phyloP scores from a whole-genome alignment of 2,113 vertebrate genomes.

The Paedocypris sp. region DNA sequence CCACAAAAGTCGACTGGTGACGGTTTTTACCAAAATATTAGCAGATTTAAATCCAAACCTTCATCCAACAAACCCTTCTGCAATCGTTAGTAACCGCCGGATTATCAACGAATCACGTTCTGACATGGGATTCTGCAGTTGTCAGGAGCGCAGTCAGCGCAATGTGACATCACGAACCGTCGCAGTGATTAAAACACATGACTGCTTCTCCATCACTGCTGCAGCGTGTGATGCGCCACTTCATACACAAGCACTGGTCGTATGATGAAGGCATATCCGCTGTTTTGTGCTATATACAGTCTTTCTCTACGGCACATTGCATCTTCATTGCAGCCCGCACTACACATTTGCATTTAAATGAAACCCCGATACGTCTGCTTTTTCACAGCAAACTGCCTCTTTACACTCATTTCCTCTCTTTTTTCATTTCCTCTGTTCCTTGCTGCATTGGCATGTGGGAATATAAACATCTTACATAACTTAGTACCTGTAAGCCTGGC shows the following conservation, averaged over 20 bases:
- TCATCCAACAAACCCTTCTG: too few relatives aligned
- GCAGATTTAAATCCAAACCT: too few relatives aligned
- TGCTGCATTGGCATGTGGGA: background rate
- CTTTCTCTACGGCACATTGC: background rate
- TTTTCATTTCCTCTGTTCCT: background rate
- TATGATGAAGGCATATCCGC: background rate
- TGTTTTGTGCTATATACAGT: background rate
- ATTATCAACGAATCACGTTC: too few relatives aligned
- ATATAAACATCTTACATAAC: conserved; percentile 1
- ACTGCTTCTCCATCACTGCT: conserved; percentile 2
- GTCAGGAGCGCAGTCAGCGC: conserved; percentile 5
- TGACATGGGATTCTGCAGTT: too few relatives aligned
- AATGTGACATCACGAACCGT: background rate
- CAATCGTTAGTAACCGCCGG: too few relatives aligned
- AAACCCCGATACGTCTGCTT: conserved; percentile 14
- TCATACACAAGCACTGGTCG: background rate
- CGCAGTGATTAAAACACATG: conserved; percentile 5
- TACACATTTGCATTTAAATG: conserved; percentile 32
- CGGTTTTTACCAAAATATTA: too few relatives aligned
- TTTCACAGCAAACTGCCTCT: conserved; percentile 1
- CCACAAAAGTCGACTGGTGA: too few relatives aligned
- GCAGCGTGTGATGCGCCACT: background rate
- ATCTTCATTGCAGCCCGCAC: background rate
- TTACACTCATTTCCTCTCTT: background rate
- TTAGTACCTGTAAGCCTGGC: background rate